Conservation (phyloP, 1,140 invertebrate genomes). For the Euura lappo region DNA sequence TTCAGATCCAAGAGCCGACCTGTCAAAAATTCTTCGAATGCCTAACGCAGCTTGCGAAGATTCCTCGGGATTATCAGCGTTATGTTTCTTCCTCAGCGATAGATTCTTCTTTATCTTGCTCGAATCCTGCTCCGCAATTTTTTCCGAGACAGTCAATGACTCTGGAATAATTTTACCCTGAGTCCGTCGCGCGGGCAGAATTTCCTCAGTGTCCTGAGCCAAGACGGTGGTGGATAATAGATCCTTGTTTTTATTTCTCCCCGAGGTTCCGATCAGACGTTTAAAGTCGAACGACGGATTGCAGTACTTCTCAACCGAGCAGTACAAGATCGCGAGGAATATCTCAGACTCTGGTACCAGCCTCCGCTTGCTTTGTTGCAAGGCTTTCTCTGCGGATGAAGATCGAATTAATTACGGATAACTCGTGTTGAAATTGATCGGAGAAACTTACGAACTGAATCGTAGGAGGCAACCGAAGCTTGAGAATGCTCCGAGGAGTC, state of each 20-base stretch:
- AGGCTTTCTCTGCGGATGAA: slow-evolving; percentile 54
- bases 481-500: slow-evolving; percentile 45
- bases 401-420: slow-evolving; percentile 17
- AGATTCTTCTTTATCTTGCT: neutral
- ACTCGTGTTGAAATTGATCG: too few relatives aligned
- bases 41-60: too few relatives aligned
- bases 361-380: slow-evolving; percentile 45
- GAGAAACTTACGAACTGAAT: slow-evolving; percentile 49
- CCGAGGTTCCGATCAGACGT: neutral
- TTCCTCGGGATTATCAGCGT: neutral
- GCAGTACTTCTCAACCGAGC: slow-evolving; percentile 68
- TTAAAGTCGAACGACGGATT: slow-evolving; percentile 65
- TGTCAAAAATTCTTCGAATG: neutral
- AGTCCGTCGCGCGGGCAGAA: neutral
- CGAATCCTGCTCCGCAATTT: neutral
- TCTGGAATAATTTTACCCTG: neutral
- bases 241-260: neutral
- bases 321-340: slow-evolving; percentile 69
- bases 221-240: neutral
- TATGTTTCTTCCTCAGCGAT: neutral
- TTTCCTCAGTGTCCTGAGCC: neutral
- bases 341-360: slow-evolving; percentile 71
- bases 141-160: neutral
- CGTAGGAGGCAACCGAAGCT: slow-evolving; percentile 56
- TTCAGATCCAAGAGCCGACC: neutral